Base-by-base conservation (phyloP, 2,797 vertebrate species). In the Xenops minutus region DNA sequence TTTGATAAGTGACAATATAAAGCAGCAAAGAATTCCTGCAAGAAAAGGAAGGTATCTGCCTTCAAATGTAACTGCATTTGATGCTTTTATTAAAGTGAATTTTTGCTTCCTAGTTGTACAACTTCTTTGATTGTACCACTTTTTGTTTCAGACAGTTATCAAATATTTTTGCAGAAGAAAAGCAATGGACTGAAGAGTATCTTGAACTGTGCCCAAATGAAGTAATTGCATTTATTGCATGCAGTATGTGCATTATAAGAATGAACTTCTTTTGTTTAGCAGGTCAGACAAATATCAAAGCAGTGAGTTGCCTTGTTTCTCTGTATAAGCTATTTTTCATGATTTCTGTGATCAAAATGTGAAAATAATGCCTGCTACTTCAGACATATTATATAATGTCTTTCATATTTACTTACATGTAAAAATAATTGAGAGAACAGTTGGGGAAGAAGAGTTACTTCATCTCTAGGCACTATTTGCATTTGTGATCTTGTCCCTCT, bases 391-490 rank as follows among this genome's bases (percentile, higher is more conserved):
- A 6, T 51, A 91, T 80, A 7, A 64, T 44, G 21, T 75, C 14
- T 79, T 22, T 63, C 46, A 1, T 74, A 16, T 58, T 75, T 85
- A 51, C 18, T 67, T 80, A 26, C 27, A 17, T 3, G 2, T 4
- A 8, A 34, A 37, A 69, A 69, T 17, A 75, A 5, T 22, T 10
- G 49, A 74, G 39, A 36, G 44, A 58, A 22, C 6, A 34, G 8
- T 8, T 55, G 29, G 39, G 23, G 30, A 69, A 51, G 51, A 62
- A n/a, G 43, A 58, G 14, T 2, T 71, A 6, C 68, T 90, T 76
- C 2, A 58, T 85, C 20, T 58, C n/a, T 54, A 11, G 0, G 1
- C 5, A 4, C 4, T 72, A 2, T 32, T 16, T 66, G 29, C 9
- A 2, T 81, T 71, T 83, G 48, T 81, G 68, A 43, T 83, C 21